Evolutionary conservation across 2,888 invertebrate species (phyloP), one percentile per base, ranked within the genome.

Genomic region (Tiphia femorata): DNA sequence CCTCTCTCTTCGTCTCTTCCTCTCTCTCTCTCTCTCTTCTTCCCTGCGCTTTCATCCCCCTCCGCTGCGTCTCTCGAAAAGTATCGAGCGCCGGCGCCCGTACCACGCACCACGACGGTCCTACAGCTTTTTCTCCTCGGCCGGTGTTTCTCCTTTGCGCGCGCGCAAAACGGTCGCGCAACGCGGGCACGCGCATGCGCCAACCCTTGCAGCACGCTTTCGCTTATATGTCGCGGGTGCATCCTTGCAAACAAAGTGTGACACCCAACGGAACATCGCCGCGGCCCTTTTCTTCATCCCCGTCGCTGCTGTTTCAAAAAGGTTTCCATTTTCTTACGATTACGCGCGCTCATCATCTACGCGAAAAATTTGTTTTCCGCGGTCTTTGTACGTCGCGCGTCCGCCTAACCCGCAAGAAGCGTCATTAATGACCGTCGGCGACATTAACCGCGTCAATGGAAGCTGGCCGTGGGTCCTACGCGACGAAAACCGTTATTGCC

Each of bases 401-500:
- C 12, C n/a, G 33, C 33, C 3, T 33, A 33, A n/a, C 10, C 29
- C 33, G 70, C 69, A 68, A 67, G 73, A 65, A 71, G 65, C 62
- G 70, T 75, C 70, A 74, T 78, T 77, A 78, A 78, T 78, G 75
- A 76, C 75, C 64, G 75, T 73, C 78, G 73, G 66, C 70, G 72
- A 73, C 75, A 76, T 76, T 75, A 73, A 74, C 77, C 74, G 75
- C 75, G 69, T 78, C 77, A 78, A 78, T 78, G 78, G 73, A 78
- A 62, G 68, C 61, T 66, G 67, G 59, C 62, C 69, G 67, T 74
- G 71, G 66, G 73, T 75, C 66, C 64, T 69, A 67, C 73, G 69
- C 70, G 67, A 64, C 69, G 70, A 67, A 55, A 72, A 68, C 73
- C 62, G 66, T 72, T 70, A 73, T 71, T 56, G 59, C 71, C 67